Conservation (phyloP, 2,797 vertebrate genomes). For the Thamnophis elegans region DNA sequence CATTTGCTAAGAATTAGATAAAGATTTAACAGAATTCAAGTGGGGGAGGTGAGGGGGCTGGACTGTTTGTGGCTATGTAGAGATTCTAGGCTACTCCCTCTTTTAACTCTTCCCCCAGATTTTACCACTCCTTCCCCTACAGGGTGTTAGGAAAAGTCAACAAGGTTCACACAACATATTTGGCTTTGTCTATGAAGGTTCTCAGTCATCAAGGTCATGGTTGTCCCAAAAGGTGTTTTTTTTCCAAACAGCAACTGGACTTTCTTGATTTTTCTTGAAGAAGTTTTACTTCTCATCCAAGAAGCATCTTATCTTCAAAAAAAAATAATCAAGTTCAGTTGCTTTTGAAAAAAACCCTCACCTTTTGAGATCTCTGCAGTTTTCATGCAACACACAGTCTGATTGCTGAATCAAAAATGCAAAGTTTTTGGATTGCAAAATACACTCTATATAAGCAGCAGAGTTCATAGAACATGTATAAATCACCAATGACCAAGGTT, state of each 20-base stretch:
- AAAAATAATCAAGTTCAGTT: neutral
- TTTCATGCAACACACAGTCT: neutral
- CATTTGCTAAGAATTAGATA: neutral
- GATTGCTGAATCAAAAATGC: neutral
- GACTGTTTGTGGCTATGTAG: neutral
- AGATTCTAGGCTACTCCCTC: neutral
- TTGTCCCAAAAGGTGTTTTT: neutral
- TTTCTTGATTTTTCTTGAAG: neutral
- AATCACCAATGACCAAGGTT: neutral
- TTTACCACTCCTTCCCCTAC: neutral
- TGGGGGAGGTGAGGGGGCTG: neutral
- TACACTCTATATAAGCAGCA: neutral
- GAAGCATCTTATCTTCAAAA: neutral
- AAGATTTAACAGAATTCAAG: neutral
- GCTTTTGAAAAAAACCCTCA: neutral
- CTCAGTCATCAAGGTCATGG: neutral
- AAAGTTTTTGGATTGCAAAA: neutral
- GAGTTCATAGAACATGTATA: neutral
- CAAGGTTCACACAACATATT: neutral
- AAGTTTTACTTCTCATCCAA: neutral
- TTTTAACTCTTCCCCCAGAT: neutral
- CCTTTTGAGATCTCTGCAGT: neutral
- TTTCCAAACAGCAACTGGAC: neutral
- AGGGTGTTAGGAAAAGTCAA: neutral
- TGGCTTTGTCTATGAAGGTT: neutral